These are phyloP conservation scores for Gastracanthus pulcherrimus DNA, from an alignment of 2,888 invertebrate species.

Conservation along the genomic window DNA sequence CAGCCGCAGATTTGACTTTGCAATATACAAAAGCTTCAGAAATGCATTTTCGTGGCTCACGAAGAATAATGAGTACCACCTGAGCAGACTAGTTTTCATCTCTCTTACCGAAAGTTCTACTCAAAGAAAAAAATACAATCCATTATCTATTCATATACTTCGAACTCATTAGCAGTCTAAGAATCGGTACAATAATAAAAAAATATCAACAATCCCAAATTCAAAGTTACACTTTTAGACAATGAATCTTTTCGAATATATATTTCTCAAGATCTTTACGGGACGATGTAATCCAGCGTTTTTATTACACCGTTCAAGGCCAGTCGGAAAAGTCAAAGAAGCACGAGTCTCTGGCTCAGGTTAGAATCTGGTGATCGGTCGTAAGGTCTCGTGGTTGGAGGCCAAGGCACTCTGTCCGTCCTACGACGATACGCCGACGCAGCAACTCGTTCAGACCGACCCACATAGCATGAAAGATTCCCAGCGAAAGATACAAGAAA, in stretches of 20 bases:
- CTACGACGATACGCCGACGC: too few relatives aligned
- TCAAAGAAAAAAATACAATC: neutral
- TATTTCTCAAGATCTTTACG: neutral
- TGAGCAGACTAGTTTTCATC: constrained; percentile 23
- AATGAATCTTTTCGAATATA: too few relatives aligned
- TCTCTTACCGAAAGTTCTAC: neutral
- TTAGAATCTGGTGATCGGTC: constrained; percentile 58
- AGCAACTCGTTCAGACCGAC: too few relatives aligned
- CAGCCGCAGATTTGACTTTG: constrained; percentile 17
- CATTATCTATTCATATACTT: neutral
- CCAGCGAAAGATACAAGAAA: too few relatives aligned
- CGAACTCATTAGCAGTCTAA: neutral
- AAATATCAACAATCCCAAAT: neutral
- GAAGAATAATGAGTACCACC: constrained; percentile 12
- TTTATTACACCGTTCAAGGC: neutral
- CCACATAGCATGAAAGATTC: too few relatives aligned
- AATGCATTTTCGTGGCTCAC: constrained; percentile 34
- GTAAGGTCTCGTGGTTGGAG: constrained; percentile 57
- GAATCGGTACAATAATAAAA: neutral
- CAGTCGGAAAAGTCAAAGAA: neutral
- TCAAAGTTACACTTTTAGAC: neutral
- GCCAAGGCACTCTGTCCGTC: constrained; percentile 55
- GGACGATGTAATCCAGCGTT: constrained; percentile 10
- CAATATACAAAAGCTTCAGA: neutral
- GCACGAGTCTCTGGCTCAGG: neutral